Evolutionary conservation across 35 echinoderm and acorn worm species (phyloP), one percentile per base, ranked within the genome.

Genomic region (Apostichopus parvimensis): DNA sequence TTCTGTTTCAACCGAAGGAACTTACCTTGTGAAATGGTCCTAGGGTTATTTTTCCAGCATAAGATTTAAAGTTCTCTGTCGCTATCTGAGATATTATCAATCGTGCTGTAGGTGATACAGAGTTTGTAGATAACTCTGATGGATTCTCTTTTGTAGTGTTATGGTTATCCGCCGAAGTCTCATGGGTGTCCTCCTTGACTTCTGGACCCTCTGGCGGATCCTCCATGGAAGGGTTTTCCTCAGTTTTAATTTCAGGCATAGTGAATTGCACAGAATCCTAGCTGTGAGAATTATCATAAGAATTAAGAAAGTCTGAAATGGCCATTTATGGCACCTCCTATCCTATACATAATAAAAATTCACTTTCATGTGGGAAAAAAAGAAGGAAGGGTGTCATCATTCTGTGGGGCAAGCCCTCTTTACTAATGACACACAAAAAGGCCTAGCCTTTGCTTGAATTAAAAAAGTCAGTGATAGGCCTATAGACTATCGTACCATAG

Each of bases 21-120:
- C 64, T 1, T 79, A 98, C 97, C 92, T 98, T 98, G 82, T 98
- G 97, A 80, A 98, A 98, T 56, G 97, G 97, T 59, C 97, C 97
- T 1, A 98, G 88, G 9, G 82, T 89, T 6, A 95, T 77, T 80
- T 96, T 98, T 21, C 97, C 97, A 9, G 97, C 97, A 87, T 98
- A 98, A 52, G 97, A 98, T 79, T 98, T 98, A 91, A 98, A 98
- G 77, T 98, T 98, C n/a, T 98, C 97, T 22, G 95, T 98, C 1
- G 93, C 95, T 76, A 98, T 98, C 72, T 96, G 92, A 15, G 97
- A 94, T 15, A 98, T 98, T 95, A 98, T 96, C 45, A 98, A 93
- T 45, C 97, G 86, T 2, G 97, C 88, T 88, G 76, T 88, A 22
- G 91, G 89, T 15, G 93, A 22, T n/a, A 83, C 14, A 9, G 93